Evolutionary conservation across 2,113 vertebrate genomes (phyloP).

Genomic region (Probosciger aterrimus): DNA sequence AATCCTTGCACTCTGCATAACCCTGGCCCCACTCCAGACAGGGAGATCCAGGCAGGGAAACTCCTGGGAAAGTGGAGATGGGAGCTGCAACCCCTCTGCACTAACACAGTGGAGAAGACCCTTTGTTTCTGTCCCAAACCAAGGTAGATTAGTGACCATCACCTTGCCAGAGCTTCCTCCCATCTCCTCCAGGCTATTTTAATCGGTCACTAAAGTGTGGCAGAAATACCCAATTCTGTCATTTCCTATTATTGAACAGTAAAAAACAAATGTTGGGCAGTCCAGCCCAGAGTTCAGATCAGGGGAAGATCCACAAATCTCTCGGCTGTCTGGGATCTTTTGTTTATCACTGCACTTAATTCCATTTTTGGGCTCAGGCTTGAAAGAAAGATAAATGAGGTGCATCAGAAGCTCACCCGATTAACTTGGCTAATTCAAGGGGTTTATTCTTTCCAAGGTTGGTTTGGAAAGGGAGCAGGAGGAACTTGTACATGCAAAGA

Average conservation of each 20-base stretch:
- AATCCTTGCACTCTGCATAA: background rate
- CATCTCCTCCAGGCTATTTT: background rate
- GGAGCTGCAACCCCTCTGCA: background rate
- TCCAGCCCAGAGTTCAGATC: conserved; percentile 30
- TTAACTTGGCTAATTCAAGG: conserved; percentile 44
- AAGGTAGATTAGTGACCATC: background rate
- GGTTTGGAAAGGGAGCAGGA: background rate
- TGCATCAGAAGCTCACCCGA: conserved; percentile 54
- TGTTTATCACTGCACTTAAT: conserved; percentile 56
- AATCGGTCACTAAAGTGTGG: background rate
- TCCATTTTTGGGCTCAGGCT: conserved; percentile 21
- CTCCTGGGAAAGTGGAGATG: background rate
- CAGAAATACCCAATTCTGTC: background rate
- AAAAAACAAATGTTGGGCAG: conserved; percentile 49
- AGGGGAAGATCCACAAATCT: conserved; percentile 67
- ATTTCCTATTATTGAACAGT: conserved; percentile 37
- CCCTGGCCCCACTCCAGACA: background rate
- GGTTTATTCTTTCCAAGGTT: background rate
- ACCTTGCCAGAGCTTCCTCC: background rate
- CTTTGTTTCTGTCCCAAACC: background rate
- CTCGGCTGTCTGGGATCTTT: conserved; percentile 29
- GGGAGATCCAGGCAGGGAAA: background rate
- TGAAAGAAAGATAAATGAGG: conserved; percentile 63
- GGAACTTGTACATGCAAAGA: background rate
- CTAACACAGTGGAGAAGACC: background rate